Percentiles rank a stretch among this genome's conserved stretches.
These are phyloP conservation scores for Pollenia amentaria DNA, from an alignment of 2,888 invertebrate genomes.

Conservation along the genomic window DNA sequence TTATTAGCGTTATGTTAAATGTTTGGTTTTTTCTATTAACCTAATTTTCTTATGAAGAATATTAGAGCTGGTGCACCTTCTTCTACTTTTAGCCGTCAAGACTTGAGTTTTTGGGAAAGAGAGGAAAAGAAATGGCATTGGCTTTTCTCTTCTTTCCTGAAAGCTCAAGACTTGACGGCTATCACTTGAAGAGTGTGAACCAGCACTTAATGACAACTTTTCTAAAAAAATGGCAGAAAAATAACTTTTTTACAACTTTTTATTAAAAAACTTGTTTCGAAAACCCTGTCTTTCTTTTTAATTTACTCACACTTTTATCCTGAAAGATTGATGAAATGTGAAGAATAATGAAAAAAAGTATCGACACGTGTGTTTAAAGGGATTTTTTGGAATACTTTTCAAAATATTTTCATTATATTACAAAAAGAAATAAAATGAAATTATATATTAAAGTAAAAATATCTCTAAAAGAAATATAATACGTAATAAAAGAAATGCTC, in stretches of 20 bases:
- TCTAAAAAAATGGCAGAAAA: no score
- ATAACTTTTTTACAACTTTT: no score
- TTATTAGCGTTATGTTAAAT: neutral
- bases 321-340: neutral
- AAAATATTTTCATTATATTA: conserved; percentile 20
- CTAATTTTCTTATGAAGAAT: no score
- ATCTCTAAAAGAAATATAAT: neutral
- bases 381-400: neutral
- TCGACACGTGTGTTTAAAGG: neutral
- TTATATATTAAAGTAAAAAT: conserved; percentile 17
- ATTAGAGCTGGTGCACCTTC: no score
- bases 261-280: neutral
- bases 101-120: no score
- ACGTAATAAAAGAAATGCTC: neutral
- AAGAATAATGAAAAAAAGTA: neutral
- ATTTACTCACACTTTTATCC: neutral
- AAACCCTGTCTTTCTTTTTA: neutral
- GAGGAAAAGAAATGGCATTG: no score
- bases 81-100: no score
- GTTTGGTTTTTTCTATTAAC: neutral
- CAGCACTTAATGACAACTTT: no score
- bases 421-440: conserved; percentile 11
- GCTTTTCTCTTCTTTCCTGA: no score
- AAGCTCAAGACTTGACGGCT: no score
- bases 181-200: no score